A percentile compares a stretch with the other conserved stretches of the same genome.
Conservation (phyloP, 2,113 vertebrate genomes). For the Serranochromis macrocephalus region DNA sequence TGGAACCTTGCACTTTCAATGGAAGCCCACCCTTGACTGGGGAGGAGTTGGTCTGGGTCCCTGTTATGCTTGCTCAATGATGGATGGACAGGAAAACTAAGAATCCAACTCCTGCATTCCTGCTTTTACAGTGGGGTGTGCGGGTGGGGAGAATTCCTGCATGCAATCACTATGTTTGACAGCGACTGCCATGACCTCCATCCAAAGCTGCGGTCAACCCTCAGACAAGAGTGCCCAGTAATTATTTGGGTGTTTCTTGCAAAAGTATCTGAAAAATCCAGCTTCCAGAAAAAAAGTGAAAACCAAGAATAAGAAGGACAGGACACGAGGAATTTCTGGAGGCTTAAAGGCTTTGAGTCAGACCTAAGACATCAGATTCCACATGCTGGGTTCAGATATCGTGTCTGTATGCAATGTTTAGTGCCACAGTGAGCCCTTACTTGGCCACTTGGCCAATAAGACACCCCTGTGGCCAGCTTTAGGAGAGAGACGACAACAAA, state of each 20-base stretch:
- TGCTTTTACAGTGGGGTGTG: slow-evolving; percentile 50
- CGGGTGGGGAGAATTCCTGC: slow-evolving; percentile 38
- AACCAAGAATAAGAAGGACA: slow-evolving; percentile 11
- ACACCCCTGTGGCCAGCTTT: slow-evolving; percentile 49
- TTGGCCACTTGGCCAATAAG: slow-evolving; percentile 52
- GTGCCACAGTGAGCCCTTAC: slow-evolving; percentile 43
- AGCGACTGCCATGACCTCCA: slow-evolving; percentile 44
- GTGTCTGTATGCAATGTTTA: slow-evolving; percentile 67
- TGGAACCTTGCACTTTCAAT: slow-evolving; percentile 54
- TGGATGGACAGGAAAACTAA: slow-evolving; percentile 63
- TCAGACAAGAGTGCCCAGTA: slow-evolving; percentile 20
- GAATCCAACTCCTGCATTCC: slow-evolving; percentile 60
- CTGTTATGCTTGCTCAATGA: slow-evolving; percentile 63
- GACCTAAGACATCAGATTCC: slow-evolving; percentile 69
- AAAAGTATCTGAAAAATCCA: slow-evolving; percentile 19
- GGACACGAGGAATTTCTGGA: slow-evolving; percentile 36
- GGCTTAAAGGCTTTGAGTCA: slow-evolving; percentile 62
- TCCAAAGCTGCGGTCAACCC: slow-evolving; percentile 41
- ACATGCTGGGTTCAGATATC: slow-evolving; percentile 68
- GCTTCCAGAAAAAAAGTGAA: slow-evolving; percentile 33
- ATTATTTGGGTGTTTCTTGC: slow-evolving; percentile 55
- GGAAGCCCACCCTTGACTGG: slow-evolving; percentile 58
- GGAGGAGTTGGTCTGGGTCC: slow-evolving; percentile 45
- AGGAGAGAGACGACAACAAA: slow-evolving; percentile 58
- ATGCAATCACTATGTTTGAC: slow-evolving; percentile 56